phyloP scores from a whole-genome alignment of 2,797 vertebrate species.

The Picus viridis region DNA sequence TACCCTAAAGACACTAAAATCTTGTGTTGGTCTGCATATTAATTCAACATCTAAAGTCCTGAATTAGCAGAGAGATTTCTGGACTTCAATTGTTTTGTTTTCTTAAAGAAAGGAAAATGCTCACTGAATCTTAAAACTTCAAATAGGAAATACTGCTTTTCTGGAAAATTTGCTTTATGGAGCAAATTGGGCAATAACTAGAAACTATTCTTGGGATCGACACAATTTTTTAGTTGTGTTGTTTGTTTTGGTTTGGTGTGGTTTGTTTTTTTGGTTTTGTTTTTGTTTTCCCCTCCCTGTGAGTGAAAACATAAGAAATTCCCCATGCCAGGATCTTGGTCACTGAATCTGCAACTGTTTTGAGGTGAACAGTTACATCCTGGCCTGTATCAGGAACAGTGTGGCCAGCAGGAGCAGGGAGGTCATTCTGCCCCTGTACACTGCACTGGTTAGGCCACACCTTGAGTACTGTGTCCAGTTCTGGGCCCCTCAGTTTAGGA shows the following conservation, averaged over 20 bases:
- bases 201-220: not conserved
- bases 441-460: no score
- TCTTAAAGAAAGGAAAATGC: not conserved
- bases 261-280: not conserved
- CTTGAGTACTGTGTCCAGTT: no score
- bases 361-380: not conserved
- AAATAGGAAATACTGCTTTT: not conserved
- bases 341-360: not conserved
- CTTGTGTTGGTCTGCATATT: not conserved
- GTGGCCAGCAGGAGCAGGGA: no score
- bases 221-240: not conserved
- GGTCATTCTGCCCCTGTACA: no score
- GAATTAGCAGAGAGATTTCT: not conserved
- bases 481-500: no score
- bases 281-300: not conserved
- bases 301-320: not conserved
- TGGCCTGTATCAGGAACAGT: no score
- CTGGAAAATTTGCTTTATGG: not conserved
- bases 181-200: not conserved
- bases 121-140: not conserved
- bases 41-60: not conserved
- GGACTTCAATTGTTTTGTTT: not conserved
- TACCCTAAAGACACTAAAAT: not conserved
- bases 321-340: not conserved
- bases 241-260: not conserved